Base-by-base conservation (phyloP, 2,113 vertebrate species). In the Alouatta palliata region DNA sequence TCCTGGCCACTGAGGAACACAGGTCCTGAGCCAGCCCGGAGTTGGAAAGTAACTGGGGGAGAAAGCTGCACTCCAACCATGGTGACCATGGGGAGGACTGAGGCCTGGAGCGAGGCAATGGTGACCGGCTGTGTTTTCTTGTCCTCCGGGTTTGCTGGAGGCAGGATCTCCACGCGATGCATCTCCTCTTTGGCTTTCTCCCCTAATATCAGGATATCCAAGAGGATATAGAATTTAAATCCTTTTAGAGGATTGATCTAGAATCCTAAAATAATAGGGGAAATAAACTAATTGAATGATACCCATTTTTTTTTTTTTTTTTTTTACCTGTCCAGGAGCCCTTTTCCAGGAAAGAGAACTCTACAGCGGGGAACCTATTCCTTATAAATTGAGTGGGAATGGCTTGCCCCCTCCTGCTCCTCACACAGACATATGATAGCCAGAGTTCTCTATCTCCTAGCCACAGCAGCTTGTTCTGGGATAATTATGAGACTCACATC, bases 1-100 rank as follows among this genome's bases (percentile, higher is more conserved):
- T 99, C 98, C 80, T 98, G 98, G 11, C 98, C 99, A 1, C 98
- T 98, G 93, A 99, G 94, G 84, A 98, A 99, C 79, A 99, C 92
- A 0, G 99, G 99, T 0, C 99, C 99, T 0, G 98, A 98, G 82
- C 99, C 99, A 11, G 97, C 66, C 23, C 98, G 98, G 70, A 99
- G 98, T 25, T 52, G 98, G 73, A 99, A 99, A 0, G 98, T 99
- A 75, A 99, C 98, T 0, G 99, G 99, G 1, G 98, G 99, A 2
- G 90, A 98, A 94, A 99, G 86, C 8, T 99, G 98, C 76, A 99
- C 6, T 11, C 98, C 98, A 12, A 85, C n/a, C 75, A 98, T 91
- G 3, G 97, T 86, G 40, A 98, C 98, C 99, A 98, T 99, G 45
- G 99, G 99, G 82, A 99, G 98, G 25, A 98, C 98, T 0, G 98